phyloP scores from a whole-genome alignment of 2,113 vertebrate species.

The Seriola aureovittata region DNA sequence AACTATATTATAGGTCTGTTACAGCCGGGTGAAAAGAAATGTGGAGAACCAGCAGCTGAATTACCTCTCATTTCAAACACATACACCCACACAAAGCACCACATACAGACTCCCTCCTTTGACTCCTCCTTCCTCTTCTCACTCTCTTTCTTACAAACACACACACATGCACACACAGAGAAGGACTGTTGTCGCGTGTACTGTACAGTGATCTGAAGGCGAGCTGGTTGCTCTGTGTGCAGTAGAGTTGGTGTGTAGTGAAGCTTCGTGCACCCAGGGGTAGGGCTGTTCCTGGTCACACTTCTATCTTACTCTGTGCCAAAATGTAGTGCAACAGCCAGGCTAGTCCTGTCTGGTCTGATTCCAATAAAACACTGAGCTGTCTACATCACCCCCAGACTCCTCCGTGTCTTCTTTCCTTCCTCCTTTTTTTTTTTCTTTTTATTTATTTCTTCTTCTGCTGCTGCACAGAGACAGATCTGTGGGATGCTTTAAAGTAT shows the following conservation, averaged over 20 bases:
- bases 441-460: neutral
- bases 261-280: constrained; percentile 93
- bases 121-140: constrained; percentile 33
- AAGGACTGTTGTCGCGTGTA: constrained; percentile 64
- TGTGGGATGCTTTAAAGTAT: constrained; percentile 45
- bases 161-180: constrained; percentile 53
- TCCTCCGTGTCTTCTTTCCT: constrained; percentile 37
- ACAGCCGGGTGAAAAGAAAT: constrained; percentile 71
- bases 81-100: constrained; percentile 30
- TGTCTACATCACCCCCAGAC: constrained; percentile 80
- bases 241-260: constrained; percentile 91
- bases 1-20: constrained; percentile 79
- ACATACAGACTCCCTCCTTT: constrained; percentile 52
- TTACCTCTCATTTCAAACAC: constrained; percentile 75
- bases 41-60: constrained; percentile 79
- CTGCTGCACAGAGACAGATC: constrained; percentile 5
- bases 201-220: constrained; percentile 79
- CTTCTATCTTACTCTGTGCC: constrained; percentile 95
- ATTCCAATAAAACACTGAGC: constrained; percentile 94
- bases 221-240: constrained; percentile 81
- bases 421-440: neutral
- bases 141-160: constrained; percentile 42
- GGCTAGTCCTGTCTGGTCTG: constrained; percentile 93
- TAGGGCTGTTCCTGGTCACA: constrained; percentile 88
- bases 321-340: constrained; percentile 99